A percentile compares a stretch with the other conserved stretches of the same genome.
Conservation (phyloP, 2,888 invertebrate species). For the Pantelozetes paolii region DNA sequence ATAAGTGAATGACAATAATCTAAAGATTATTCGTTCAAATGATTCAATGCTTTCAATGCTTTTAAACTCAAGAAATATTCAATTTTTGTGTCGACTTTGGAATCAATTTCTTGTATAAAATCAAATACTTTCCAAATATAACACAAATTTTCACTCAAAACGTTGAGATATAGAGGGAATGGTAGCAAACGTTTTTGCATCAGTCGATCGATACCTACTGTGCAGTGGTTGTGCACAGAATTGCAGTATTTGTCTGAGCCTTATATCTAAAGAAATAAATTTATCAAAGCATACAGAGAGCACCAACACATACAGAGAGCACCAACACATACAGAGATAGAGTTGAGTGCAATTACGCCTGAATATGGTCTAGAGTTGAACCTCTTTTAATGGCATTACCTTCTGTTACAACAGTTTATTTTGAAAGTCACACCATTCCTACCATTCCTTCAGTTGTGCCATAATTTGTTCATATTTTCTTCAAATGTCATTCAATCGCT, state of each 20-base stretch:
- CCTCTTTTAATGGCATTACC: conserved; percentile 2
- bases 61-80: neutral
- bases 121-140: neutral
- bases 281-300: neutral
- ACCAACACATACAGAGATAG: neutral
- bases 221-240: neutral
- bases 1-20: too few species aligned
- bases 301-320: neutral
- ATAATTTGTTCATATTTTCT: neutral
- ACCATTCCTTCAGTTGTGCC: too few species aligned
- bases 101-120: conserved; percentile 15
- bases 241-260: neutral
- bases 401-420: conserved; percentile 12
- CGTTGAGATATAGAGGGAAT: neutral
- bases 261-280: neutral
- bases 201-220: neutral
- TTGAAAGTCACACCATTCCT: conserved; percentile 3
- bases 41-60: neutral
- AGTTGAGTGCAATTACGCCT: too few species aligned
- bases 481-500: neutral
- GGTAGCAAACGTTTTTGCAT: conserved; percentile 1
- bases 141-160: neutral
- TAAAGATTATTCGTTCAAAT: too few species aligned
- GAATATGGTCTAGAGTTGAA: too few species aligned
- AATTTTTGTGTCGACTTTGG: conserved; percentile 4